Percentiles rank a stretch among this genome's conserved stretches.
Conservation (phyloP, 2,113 vertebrate genomes). For the Sciurus niger region DNA sequence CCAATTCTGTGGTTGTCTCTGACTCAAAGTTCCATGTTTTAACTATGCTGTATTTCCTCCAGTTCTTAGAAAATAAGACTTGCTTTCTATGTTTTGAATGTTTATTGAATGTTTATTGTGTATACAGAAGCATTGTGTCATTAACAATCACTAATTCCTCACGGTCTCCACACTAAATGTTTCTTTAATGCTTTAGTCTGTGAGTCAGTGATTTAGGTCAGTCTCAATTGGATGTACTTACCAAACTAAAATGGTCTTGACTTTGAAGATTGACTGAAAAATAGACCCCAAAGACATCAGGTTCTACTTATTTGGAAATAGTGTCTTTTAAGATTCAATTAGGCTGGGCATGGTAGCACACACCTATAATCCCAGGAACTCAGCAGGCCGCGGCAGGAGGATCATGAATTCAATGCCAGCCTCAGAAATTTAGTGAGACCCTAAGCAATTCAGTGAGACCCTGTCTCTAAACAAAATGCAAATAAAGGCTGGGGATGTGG, state of each 20-base stretch:
- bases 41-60: background rate
- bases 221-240: background rate
- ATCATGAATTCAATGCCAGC: too few relatives aligned
- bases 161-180: background rate
- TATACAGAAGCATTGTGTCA: background rate
- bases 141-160: background rate
- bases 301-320: background rate
- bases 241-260: background rate
- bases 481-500: too few relatives aligned
- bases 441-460: too few relatives aligned
- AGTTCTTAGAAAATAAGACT: background rate
- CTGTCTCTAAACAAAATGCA: too few relatives aligned
- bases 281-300: fast-evolving
- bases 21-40: background rate
- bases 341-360: too few relatives aligned
- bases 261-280: background rate
- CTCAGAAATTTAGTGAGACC: too few relatives aligned
- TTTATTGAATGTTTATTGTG: background rate
- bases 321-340: background rate
- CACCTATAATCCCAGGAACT: too few relatives aligned
- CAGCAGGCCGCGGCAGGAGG: too few relatives aligned
- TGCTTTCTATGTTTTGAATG: background rate
- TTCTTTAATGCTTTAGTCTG: background rate
- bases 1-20: background rate
- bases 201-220: background rate